These are phyloP conservation scores for Brachionus manjavacas DNA, from an alignment of 1,140 invertebrate species.

Conservation along the genomic window DNA sequence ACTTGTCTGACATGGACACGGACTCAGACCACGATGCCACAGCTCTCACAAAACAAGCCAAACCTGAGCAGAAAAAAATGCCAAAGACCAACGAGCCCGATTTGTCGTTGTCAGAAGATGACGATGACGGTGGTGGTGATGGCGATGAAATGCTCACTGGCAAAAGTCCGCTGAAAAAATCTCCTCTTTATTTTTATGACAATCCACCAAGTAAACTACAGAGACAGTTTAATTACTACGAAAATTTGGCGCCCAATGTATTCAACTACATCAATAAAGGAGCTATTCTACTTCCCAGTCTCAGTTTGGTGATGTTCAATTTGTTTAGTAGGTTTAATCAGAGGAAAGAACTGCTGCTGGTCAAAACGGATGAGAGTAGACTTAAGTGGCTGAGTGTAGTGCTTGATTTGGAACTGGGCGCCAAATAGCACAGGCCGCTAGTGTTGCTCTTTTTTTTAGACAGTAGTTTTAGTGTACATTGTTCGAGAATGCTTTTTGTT, in stretches of 20 bases:
- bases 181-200: conserved; percentile 23
- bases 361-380: not conserved
- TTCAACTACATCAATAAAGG: not conserved
- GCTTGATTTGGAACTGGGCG: not conserved
- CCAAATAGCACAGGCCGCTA: too few relatives aligned
- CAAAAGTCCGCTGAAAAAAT: not conserved
- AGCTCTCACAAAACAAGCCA: not conserved
- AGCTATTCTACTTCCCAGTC: not conserved
- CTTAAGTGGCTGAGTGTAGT: not conserved
- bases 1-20: not conserved
- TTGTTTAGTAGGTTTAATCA: not conserved
- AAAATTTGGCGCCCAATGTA: not conserved
- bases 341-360: not conserved
- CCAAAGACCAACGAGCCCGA: not conserved
- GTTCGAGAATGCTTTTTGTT: not conserved
- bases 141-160: not conserved
- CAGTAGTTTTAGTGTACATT: not conserved
- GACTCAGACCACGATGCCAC: not conserved
- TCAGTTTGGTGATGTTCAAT: conserved; percentile 7
- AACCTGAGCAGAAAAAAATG: not conserved
- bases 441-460: not conserved
- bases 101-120: conserved; percentile 20
- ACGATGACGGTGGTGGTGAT: not conserved
- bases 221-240: conserved; percentile 16
- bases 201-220: not conserved